Conservation (phyloP, 92 coral and sea anemone genomes). For the Bergia sp. region DNA sequence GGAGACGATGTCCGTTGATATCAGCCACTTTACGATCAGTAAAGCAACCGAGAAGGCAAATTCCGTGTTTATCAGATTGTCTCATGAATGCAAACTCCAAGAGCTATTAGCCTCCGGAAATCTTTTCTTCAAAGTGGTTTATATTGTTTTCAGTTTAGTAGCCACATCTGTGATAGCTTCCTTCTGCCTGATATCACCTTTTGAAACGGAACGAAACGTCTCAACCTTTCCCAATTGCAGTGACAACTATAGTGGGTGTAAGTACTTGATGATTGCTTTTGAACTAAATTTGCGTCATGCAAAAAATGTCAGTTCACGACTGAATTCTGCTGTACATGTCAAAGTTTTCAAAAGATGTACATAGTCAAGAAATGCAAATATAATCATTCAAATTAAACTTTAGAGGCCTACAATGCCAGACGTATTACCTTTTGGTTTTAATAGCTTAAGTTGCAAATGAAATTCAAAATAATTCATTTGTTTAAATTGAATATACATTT, state of each 20-base stretch:
- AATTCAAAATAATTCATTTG: not conserved
- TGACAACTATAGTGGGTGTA: not conserved
- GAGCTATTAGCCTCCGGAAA: not conserved
- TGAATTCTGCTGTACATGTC: not conserved
- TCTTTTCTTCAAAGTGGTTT: not conserved
- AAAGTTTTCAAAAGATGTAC: not conserved
- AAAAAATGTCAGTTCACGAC: not conserved
- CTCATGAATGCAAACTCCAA: not conserved
- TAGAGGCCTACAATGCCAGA: not conserved
- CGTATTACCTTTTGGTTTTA: not conserved
- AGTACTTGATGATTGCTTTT: not conserved
- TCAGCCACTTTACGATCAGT: too few species aligned
- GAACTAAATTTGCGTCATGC: not conserved
- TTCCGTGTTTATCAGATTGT: not conserved
- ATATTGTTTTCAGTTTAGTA: not conserved
- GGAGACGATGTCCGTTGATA: too few species aligned
- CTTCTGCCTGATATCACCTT: conserved; percentile 9
- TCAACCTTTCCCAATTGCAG: not conserved
- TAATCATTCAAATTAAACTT: not conserved
- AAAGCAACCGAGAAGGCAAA: not conserved
- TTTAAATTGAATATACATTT: too few species aligned
- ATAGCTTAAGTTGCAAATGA: not conserved
- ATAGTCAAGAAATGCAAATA: conserved; percentile 13
- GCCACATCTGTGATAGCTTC: not conserved
- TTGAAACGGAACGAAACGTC: conserved; percentile 28